Evolutionary conservation across 2,888 invertebrate species (phyloP).

Genomic region (Lepetodrilus schrolli): DNA sequence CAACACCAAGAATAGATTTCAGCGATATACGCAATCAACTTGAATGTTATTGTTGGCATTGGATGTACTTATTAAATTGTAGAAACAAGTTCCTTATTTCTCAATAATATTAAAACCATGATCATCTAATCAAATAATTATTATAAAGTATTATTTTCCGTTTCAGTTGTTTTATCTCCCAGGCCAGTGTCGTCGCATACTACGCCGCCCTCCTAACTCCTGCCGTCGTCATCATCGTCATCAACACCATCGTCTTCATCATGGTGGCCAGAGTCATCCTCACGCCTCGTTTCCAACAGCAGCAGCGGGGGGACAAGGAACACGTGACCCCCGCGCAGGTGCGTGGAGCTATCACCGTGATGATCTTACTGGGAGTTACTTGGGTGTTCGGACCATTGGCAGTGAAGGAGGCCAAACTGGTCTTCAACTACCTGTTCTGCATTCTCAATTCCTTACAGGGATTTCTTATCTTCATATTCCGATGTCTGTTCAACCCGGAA

Average conservation of each 20-base stretch:
- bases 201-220: conserved; percentile 76
- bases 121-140: too few relatives aligned
- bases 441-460: conserved; percentile 70
- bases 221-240: conserved; percentile 74
- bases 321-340: conserved; percentile 61
- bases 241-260: conserved; percentile 76
- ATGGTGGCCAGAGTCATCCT: conserved; percentile 69
- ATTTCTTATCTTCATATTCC: conserved; percentile 68
- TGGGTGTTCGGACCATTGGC: conserved; percentile 73
- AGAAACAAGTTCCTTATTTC: too few relatives aligned
- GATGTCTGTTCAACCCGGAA: conserved; percentile 68
- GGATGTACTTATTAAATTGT: too few relatives aligned
- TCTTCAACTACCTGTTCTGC: conserved; percentile 70
- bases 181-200: conserved; percentile 73
- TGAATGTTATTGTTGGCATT: too few relatives aligned
- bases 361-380: conserved; percentile 68
- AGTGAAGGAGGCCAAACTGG: conserved; percentile 59
- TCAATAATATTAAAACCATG: too few relatives aligned
- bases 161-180: conserved; percentile 75
- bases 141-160: too few relatives aligned
- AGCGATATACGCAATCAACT: too few relatives aligned
- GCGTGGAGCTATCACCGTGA: conserved; percentile 68
- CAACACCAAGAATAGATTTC: too few relatives aligned
- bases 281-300: conserved; percentile 63
- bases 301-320: conserved; percentile 42